Base-by-base conservation (phyloP, 2,113 vertebrate species). In the Poecile atricapillus region DNA sequence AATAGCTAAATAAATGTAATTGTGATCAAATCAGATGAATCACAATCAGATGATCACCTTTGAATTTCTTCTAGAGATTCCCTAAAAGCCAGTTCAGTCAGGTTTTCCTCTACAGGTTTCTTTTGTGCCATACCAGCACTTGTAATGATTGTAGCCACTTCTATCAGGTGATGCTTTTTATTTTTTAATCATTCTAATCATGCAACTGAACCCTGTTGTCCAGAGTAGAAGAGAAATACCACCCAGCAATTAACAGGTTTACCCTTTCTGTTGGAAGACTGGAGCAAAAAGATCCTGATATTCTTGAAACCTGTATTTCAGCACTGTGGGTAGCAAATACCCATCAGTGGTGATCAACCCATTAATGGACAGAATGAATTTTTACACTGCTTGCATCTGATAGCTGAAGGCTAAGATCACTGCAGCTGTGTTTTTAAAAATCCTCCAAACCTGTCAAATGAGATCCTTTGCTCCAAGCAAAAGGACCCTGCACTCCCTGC, bases 101-200 rank as follows among this genome's bases (percentile, higher is more conserved):
- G 14, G 23, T 50, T 81, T 75, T 52, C 23, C 4, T 20, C 2
- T 33, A 15, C 1, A 37, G 5, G 18, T 65, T 73, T 52, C 2
- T 87, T 79, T n/a, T 59, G 20, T 62, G n/a, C 31, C 37, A 50
- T 23, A 47, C 8, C 35, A 65, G 5, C 47, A 47, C 7, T 60
- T 58, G 15, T 70, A 63, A 47, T 15, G 27, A n/a, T 10, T 55
- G 50, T 13, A 70, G 24, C 28, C 0, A 0, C 14, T 74, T 70
- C 50, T 35, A n/a, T 43, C 19, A 84, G n/a, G 23, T 67, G 13
- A 27, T 31, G 5, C 6, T 69, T 56, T 69, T 64, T 50, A 17
- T n/a, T n/a, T 65, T 74, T 79, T 67, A 83, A 67, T 43, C 12
- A 33, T 8, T 47, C 37, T 62, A 27, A 16, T 70, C 13, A 63